Conservation (phyloP, 2,113 vertebrate species). For the Salvator merianae region DNA sequence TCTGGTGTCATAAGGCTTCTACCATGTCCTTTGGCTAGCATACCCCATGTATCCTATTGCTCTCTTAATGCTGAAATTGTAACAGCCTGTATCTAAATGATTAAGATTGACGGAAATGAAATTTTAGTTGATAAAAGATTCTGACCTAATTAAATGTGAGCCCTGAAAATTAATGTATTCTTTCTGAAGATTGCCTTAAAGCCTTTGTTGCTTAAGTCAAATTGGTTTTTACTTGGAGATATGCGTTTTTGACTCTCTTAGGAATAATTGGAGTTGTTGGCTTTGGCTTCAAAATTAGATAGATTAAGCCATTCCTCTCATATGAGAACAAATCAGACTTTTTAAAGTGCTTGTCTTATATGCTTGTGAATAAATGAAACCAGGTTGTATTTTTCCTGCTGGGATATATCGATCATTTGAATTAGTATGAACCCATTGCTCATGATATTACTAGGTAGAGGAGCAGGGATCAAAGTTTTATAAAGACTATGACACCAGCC, state of each 20-base stretch:
- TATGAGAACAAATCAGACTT: neutral
- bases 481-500: too few species aligned
- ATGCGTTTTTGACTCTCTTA: neutral
- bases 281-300: neutral
- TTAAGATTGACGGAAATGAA: neutral
- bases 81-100: neutral
- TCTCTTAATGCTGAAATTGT: neutral
- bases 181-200: slow-evolving; percentile 28
- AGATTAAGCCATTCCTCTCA: neutral
- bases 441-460: neutral
- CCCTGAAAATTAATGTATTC: slow-evolving; percentile 22
- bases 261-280: neutral
- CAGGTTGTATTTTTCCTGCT: neutral
- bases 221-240: slow-evolving; percentile 3
- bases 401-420: neutral
- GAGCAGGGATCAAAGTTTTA: too few species aligned
- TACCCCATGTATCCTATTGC: neutral
- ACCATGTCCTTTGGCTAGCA: neutral
- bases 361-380: neutral
- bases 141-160: neutral
- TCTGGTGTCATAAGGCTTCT: neutral
- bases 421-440: neutral
- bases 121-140: slow-evolving; percentile 17
- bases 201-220: neutral
- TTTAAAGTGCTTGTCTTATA: neutral